Base-by-base conservation (phyloP, 2,888 invertebrate species). In the Pegoplata infirma region DNA sequence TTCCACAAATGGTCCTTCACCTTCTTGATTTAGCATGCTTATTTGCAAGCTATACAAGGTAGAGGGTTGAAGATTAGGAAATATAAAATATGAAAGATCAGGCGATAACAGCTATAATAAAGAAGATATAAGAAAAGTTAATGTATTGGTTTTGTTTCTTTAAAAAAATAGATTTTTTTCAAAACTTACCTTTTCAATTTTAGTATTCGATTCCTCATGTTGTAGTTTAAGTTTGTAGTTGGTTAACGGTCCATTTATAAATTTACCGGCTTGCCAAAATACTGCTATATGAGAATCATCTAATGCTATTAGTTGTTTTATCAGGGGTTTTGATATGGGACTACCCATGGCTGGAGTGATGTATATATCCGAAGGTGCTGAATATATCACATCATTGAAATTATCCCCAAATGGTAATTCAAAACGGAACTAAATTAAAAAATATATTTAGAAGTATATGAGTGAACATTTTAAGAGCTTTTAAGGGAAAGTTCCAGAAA, bases 231-330 rank as follows among this genome's bases (percentile, higher is more conserved):
- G 90, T 82, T 94, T 94, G 90, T 97, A 98, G 81, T 96, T 95
- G 78, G 96, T 92, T 83, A 98, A 92, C 46, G 96, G 96, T 81
- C 96, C 97, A 89, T 97, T 97, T 63, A 95, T 94, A 87, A 95
- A 96, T 66, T 93, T 92, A 14, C 97, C 97, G 14, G 96, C 94
- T 88, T 94, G 93, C 97, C 97, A 98, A 84, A 94, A 95, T 76
- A 98, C 93, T 81, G 96, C 95, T 79, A 97, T 94, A 83, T 96
- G 93, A 83, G 93, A 93, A 61, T 95, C 92, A 89, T 97, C 96
- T 68, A 96, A 92, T 3, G 96, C 93, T 71, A 94, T 93, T 17
- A 95, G 94, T 82, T 94, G 92, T 82, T 95, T 92, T 81, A 95
- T 93, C 77, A 92, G 90, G 5, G 97, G 95, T 21, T 94, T 92